Conservation (phyloP, 92 coral and sea anemone species). For the Zoanthus solanderi region DNA sequence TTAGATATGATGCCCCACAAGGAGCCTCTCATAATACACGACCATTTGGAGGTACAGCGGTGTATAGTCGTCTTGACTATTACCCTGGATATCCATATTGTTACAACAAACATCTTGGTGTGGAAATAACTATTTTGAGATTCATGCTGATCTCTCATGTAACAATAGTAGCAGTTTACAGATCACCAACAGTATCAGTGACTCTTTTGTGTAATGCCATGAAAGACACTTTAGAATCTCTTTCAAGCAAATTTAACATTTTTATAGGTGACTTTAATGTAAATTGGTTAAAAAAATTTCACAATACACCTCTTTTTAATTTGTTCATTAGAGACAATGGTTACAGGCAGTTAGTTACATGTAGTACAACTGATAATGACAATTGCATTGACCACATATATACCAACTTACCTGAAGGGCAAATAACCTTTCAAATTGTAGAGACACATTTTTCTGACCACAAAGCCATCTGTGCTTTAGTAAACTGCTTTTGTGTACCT, state of each 20-base stretch:
- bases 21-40: constrained; percentile 4
- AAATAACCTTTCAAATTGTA: constrained; percentile 5
- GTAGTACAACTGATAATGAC: background rate
- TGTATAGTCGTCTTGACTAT: constrained; percentile 15
- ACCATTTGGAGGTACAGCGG: constrained; percentile 17
- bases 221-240: constrained; percentile 14
- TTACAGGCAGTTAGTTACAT: constrained; percentile 1
- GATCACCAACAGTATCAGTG: constrained; percentile 9
- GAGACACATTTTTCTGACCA: constrained; percentile 13
- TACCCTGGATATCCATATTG: constrained; percentile 12
- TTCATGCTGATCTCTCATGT: constrained; percentile 6
- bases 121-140: constrained; percentile 13
- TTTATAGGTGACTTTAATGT: constrained; percentile 10
- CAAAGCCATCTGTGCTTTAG: constrained; percentile 6
- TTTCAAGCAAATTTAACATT: constrained; percentile 7
- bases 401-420: constrained; percentile 14
- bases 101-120: constrained; percentile 12
- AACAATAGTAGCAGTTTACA: constrained; percentile 10
- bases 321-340: constrained; percentile 1
- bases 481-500: constrained; percentile 4
- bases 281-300: constrained; percentile 5
- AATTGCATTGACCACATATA: background rate
- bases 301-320: constrained; percentile 10
- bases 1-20: constrained; percentile 12
- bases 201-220: constrained; percentile 11